Evolutionary conservation across 2,797 vertebrate species (phyloP).

Genomic region (Vipera ursinii): DNA sequence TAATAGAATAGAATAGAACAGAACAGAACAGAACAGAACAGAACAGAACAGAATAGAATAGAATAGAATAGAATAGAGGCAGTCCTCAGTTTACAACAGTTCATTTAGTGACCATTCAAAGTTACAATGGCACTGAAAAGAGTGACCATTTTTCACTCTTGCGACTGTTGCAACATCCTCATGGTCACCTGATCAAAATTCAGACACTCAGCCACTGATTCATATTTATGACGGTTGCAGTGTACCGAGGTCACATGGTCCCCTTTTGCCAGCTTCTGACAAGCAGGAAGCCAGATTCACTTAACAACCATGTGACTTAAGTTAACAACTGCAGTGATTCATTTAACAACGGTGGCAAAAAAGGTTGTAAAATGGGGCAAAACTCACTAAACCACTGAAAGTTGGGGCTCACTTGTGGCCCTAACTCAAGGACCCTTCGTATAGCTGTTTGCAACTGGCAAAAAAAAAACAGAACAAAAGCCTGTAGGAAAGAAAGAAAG

Average conservation of each 20-base stretch:
- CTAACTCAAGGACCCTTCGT: neutral
- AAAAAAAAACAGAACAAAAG: neutral
- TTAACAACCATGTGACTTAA: neutral
- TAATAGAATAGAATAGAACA: too few species aligned
- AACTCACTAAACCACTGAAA: too few species aligned
- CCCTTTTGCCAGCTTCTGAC: neutral
- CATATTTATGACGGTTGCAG: neutral
- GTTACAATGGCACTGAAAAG: neutral
- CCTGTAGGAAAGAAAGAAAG: neutral
- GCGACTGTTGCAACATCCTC: neutral
- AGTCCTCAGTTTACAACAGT: neutral
- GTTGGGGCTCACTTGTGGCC: too few species aligned
- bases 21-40: too few species aligned
- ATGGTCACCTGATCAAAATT: neutral
- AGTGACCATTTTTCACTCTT: neutral
- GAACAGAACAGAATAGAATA: too few species aligned
- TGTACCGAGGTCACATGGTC: neutral
- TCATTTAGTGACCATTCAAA: neutral
- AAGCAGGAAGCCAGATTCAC: neutral
- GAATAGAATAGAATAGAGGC: neutral
- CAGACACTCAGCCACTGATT: neutral
- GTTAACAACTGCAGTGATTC: neutral
- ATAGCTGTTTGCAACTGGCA: neutral
- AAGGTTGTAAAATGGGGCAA: neutral
- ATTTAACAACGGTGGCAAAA: neutral